phyloP scores from a whole-genome alignment of 2,113 vertebrate genomes.

The Cololabis saira region DNA sequence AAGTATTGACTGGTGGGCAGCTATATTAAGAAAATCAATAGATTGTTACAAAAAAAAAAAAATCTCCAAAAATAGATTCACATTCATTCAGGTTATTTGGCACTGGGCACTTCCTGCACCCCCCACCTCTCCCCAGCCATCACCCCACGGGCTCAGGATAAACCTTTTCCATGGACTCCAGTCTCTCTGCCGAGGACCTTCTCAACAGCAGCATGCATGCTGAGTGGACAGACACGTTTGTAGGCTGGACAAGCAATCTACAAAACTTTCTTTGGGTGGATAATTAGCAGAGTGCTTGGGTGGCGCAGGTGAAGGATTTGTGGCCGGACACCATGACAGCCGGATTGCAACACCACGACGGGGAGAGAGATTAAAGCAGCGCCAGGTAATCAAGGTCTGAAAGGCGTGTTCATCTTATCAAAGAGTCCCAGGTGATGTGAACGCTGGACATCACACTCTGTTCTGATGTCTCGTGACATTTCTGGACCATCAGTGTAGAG shows the following conservation, averaged over 20 bases:
- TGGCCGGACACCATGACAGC: constrained; percentile 46
- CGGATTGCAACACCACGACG: constrained; percentile 58
- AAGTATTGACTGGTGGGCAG: constrained; percentile 42
- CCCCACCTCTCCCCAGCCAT: background rate
- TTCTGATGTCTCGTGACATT: background rate
- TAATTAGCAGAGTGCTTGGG: background rate
- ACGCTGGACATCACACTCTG: constrained; percentile 26
- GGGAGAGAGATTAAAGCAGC: constrained; percentile 32
- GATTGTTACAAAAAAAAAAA: constrained; percentile 11
- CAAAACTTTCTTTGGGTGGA: background rate
- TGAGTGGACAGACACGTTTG: constrained; percentile 5
- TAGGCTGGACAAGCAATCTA: background rate
- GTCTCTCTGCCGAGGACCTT: background rate
- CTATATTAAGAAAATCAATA: constrained; percentile 58
- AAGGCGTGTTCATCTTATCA: constrained; percentile 66
- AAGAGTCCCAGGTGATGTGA: constrained; percentile 33
- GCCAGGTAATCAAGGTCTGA: constrained; percentile 35
- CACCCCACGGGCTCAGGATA: constrained; percentile 26
- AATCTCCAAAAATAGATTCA: constrained; percentile 48
- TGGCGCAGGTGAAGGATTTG: constrained; percentile 22
- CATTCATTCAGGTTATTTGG: constrained; percentile 18
- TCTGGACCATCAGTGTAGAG: background rate
- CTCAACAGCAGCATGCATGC: background rate
- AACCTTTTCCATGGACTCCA: constrained; percentile 26
- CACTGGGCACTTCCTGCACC: constrained; percentile 29